Conservation (phyloP, 2,113 vertebrate genomes). For the Alligator mississippiensis region DNA sequence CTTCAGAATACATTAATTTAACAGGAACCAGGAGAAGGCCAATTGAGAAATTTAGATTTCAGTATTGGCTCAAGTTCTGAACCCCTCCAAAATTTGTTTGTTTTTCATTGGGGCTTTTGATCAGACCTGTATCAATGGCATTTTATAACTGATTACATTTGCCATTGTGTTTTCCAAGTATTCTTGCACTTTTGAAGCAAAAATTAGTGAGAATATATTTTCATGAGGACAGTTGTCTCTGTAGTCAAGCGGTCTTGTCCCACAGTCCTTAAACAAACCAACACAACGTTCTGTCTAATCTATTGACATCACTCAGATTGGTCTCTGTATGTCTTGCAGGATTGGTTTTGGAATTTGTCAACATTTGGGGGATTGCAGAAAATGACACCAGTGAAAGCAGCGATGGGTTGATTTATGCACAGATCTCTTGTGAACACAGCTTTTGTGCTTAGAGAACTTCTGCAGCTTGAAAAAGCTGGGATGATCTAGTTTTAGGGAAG, state of each 20-base stretch:
- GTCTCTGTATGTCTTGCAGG: neutral
- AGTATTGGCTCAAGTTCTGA: neutral
- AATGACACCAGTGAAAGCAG: neutral
- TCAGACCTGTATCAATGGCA: neutral
- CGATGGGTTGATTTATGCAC: neutral
- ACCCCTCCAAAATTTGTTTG: neutral
- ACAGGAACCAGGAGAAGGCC: neutral
- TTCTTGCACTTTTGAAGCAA: neutral
- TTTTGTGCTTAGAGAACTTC: neutral
- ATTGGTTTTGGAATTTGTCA: neutral
- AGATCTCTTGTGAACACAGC: neutral
- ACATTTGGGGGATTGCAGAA: neutral
- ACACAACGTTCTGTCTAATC: neutral
- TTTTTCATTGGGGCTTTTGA: neutral
- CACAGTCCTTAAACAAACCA: neutral
- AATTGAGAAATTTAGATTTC: constrained; percentile 10
- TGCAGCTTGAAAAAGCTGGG: neutral
- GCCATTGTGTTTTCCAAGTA: neutral
- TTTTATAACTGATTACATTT: neutral
- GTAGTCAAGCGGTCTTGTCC: constrained; percentile 4
- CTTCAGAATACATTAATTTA: constrained; percentile 1
- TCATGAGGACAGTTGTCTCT: neutral
- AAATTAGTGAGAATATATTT: neutral
- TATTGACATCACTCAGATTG: neutral
- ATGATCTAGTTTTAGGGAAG: constrained; percentile 43